Evolutionary conservation across 2,113 vertebrate genomes (phyloP).

Genomic region (Rhynchopsitta pachyrhyncha): DNA sequence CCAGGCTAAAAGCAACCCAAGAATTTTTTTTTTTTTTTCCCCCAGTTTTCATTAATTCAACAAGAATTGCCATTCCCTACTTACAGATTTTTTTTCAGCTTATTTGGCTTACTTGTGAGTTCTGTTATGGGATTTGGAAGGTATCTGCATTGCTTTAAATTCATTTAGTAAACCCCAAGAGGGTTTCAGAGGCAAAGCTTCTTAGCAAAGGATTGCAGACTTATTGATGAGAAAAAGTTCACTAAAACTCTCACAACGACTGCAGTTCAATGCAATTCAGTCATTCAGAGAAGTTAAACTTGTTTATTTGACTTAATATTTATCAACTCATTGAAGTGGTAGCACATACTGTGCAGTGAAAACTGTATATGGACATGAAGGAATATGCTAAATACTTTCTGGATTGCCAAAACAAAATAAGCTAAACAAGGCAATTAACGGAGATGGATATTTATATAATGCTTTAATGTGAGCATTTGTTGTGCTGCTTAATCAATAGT

Average conservation of each 20-base stretch:
- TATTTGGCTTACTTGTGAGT: conserved; percentile 59
- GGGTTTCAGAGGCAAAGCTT: conserved; percentile 54
- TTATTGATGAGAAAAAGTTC: conserved; percentile 59
- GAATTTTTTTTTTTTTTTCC: background rate
- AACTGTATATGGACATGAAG: background rate
- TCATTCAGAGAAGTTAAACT: conserved; percentile 9
- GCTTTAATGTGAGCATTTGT: background rate
- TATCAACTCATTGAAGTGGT: background rate
- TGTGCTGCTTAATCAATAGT: background rate
- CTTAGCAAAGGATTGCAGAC: conserved; percentile 58
- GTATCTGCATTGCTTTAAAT: conserved; percentile 68
- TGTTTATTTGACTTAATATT: conserved; percentile 31
- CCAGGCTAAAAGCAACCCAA: background rate
- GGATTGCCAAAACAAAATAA: background rate
- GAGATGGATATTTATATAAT: background rate
- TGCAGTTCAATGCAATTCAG: background rate
- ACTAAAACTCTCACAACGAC: background rate
- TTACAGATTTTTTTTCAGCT: conserved; percentile 20
- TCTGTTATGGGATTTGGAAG: conserved; percentile 58
- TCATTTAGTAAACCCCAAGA: conserved; percentile 63
- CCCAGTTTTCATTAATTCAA: conserved; percentile 51
- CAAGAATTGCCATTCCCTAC: conserved; percentile 12
- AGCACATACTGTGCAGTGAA: background rate
- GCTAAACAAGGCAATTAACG: background rate
- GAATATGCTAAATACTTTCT: background rate